Evolutionary conservation across 1,140 invertebrate genomes (phyloP).

Genomic region (Aradophagus sp.): DNA sequence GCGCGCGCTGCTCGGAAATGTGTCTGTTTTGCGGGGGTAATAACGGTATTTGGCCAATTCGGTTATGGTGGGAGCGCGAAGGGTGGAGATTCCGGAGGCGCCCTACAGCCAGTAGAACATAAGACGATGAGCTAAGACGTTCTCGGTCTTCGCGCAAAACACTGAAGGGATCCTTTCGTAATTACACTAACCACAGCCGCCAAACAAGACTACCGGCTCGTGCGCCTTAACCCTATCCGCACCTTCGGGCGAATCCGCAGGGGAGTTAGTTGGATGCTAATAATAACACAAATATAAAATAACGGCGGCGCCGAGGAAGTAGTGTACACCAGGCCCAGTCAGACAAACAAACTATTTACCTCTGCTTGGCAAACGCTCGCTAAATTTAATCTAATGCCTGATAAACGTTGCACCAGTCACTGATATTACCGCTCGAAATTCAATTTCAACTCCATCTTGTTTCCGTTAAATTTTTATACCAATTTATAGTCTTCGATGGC

Average conservation of each 20-base stretch:
- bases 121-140: constrained; percentile 68
- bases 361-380: constrained; percentile 20
- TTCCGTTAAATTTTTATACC: too few relatives aligned
- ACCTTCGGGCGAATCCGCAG: constrained; percentile 55
- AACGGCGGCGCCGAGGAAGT: constrained; percentile 49
- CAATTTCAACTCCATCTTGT: background rate
- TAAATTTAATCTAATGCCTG: constrained; percentile 31
- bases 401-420: too few relatives aligned
- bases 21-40: constrained; percentile 54
- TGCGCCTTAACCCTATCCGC: constrained; percentile 60
- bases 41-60: constrained; percentile 67
- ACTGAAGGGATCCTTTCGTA: constrained; percentile 69
- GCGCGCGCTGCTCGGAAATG: constrained; percentile 23
- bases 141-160: constrained; percentile 68
- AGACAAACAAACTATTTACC: constrained; percentile 52
- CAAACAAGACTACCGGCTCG: constrained; percentile 63
- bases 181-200: constrained; percentile 72
- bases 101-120: constrained; percentile 46
- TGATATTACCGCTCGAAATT: constrained; percentile 1
- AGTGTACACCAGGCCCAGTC: constrained; percentile 46
- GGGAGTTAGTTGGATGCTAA: constrained; percentile 51
- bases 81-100: constrained; percentile 56
- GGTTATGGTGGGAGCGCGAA: constrained; percentile 39
- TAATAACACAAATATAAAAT: constrained; percentile 58
- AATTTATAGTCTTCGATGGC: too few relatives aligned